These are phyloP conservation scores for Lasiurus cinereus DNA, from an alignment of 2,113 vertebrate genomes.

Conservation along the genomic window DNA sequence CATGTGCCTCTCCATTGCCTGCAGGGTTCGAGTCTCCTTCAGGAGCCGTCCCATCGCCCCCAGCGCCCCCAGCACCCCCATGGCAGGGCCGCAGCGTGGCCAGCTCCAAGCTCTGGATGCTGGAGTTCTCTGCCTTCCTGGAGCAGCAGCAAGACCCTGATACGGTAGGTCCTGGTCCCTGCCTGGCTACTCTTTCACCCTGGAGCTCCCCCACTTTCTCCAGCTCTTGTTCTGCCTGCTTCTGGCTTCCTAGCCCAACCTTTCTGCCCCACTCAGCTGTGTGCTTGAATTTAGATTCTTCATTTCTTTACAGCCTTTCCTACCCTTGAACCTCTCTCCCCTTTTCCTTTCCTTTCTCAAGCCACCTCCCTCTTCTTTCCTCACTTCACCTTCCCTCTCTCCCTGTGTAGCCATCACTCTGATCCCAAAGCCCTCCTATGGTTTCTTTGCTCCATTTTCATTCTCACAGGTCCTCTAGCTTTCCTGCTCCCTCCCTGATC, in stretches of 20 bases:
- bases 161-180: slow-evolving; percentile 89
- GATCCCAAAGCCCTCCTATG: rapidly evolving
- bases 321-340: not conserved
- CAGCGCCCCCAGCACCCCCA: slow-evolving; percentile 90
- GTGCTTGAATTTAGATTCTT: not conserved
- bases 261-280: not conserved
- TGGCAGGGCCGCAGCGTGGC: slow-evolving; percentile 97
- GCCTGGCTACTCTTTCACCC: not conserved
- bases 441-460: not conserved
- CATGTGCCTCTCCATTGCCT: slow-evolving; percentile 19
- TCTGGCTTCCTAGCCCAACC: not conserved
- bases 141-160: slow-evolving; percentile 96
- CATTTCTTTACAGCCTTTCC: not conserved
- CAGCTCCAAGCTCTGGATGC: slow-evolving; percentile 95
- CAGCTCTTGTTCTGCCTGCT: rapidly evolving
- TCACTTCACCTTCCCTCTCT: no score
- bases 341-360: no score
- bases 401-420: rapidly evolving
- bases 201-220: not conserved
- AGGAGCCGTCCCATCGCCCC: slow-evolving; percentile 88
- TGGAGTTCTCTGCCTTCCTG: slow-evolving; percentile 97
- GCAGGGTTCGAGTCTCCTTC: slow-evolving; percentile 93
- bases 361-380: not conserved
- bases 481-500: not conserved
- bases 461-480: no score